These are phyloP conservation scores for Leptinotarsa undecemlineata DNA, from an alignment of 1,140 invertebrate species.

Conservation along the genomic window DNA sequence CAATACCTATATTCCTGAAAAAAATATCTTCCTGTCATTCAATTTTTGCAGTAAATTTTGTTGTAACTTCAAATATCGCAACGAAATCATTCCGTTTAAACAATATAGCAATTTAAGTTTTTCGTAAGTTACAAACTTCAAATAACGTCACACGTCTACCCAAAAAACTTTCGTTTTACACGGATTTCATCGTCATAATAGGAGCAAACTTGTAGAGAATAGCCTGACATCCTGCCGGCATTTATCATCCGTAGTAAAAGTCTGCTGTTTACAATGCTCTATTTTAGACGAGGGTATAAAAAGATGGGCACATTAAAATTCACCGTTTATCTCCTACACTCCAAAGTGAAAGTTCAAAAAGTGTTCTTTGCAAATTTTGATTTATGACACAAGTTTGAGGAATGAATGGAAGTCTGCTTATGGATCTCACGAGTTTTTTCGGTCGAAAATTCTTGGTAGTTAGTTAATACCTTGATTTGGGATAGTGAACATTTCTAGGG, in stretches of 20 bases:
- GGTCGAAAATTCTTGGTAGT: not conserved
- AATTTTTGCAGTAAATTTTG: no score
- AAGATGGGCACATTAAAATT: slow-evolving; percentile 40
- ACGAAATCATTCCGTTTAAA: no score
- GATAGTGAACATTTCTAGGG: no score
- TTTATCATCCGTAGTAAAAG: slow-evolving; percentile 16
- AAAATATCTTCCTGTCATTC: no score
- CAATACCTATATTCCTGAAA: no score
- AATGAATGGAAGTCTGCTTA: slow-evolving; percentile 25
- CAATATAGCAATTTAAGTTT: not conserved
- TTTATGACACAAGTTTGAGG: slow-evolving; percentile 39
- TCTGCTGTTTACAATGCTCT: slow-evolving; percentile 41
- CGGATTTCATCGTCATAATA: slow-evolving; percentile 20
- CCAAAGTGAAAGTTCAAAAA: slow-evolving; percentile 48
- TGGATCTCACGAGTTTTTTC: not conserved
- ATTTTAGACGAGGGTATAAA: slow-evolving; percentile 40
- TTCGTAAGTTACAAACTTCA: not conserved
- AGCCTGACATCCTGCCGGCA: slow-evolving; percentile 9
- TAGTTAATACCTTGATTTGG: no score
- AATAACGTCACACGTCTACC: not conserved
- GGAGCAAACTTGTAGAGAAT: slow-evolving; percentile 36
- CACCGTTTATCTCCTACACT: slow-evolving; percentile 34
- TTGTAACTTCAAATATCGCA: no score
- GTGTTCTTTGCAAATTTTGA: slow-evolving; percentile 48
- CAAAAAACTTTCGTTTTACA: slow-evolving; percentile 30